Percentiles rank a stretch among this genome's conserved stretches.
These are phyloP conservation scores for Cyphomyrmex costatus DNA, from an alignment of 1,140 invertebrate genomes.

Conservation along the genomic window DNA sequence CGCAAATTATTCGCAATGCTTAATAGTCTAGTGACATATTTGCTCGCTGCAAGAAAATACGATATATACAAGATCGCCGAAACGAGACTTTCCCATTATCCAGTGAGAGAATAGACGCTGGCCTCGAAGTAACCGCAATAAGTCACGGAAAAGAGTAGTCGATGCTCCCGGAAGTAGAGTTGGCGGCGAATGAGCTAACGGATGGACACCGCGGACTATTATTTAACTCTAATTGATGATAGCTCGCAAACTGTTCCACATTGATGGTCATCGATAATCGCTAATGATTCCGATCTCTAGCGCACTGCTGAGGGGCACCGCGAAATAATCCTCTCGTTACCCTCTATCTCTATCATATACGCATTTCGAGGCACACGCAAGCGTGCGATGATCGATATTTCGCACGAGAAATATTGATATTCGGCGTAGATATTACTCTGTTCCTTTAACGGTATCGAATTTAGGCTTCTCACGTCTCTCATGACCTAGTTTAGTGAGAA, in stretches of 20 bases:
- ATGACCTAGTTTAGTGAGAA: slow-evolving; percentile 34
- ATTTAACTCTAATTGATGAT: slow-evolving; percentile 75
- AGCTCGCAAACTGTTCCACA: slow-evolving; percentile 67
- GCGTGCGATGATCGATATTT: slow-evolving; percentile 45
- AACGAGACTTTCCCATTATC: slow-evolving; percentile 59
- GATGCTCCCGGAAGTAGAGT: slow-evolving; percentile 70
- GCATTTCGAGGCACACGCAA: slow-evolving; percentile 4
- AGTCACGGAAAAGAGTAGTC: slow-evolving; percentile 57
- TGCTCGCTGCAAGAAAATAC: slow-evolving; percentile 4
- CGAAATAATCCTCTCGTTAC: slow-evolving; percentile 37
- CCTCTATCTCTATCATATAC: slow-evolving; percentile 5
- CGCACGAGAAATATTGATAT: slow-evolving; percentile 29
- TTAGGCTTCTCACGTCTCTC: slow-evolving; percentile 31
- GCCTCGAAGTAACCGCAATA: slow-evolving; percentile 51
- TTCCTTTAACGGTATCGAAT: slow-evolving; percentile 57
- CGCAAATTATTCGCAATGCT: not conserved
- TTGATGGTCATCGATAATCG: slow-evolving; percentile 75
- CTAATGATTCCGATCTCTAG: slow-evolving; percentile 70
- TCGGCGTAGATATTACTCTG: slow-evolving; percentile 24
- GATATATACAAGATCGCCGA: slow-evolving; percentile 4
- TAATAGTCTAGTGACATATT: not conserved
- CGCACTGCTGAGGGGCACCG: slow-evolving; percentile 56
- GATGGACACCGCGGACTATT: slow-evolving; percentile 70
- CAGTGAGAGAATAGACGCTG: slow-evolving; percentile 22
- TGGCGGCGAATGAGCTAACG: slow-evolving; percentile 50